Evolutionary conservation across 1,140 invertebrate genomes (phyloP).

Genomic region (Maconellicoccus hirsutus): DNA sequence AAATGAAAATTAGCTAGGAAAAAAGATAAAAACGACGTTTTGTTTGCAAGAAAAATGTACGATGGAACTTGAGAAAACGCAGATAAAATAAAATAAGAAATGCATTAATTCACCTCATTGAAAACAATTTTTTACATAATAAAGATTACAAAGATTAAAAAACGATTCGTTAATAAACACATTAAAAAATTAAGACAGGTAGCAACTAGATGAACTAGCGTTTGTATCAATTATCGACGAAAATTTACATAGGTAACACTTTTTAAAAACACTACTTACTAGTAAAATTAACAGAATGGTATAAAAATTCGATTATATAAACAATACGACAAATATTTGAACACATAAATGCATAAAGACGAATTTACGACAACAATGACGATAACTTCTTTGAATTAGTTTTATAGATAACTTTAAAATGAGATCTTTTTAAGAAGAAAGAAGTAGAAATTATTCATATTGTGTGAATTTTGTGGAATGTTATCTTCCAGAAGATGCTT

Average conservation of each 20-base stretch:
- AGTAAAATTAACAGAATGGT: neutral
- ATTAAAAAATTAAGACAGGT: neutral
- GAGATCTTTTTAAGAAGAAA: neutral
- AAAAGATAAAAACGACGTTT: too few relatives aligned
- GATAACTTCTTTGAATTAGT: neutral
- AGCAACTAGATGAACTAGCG: neutral
- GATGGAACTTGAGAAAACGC: too few relatives aligned
- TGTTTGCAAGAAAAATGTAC: too few relatives aligned
- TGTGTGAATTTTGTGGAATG: neutral
- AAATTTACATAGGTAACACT: neutral
- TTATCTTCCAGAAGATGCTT: neutral
- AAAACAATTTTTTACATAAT: too few relatives aligned
- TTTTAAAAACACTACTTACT: neutral
- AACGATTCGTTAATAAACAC: neutral
- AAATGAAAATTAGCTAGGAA: too few relatives aligned
- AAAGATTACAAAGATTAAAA: too few relatives aligned
- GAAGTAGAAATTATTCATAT: neutral
- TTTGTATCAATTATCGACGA: neutral
- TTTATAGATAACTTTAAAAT: neutral
- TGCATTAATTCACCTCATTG: too few relatives aligned
- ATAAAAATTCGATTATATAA: neutral
- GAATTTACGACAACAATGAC: neutral
- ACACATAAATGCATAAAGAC: constrained; percentile 15
- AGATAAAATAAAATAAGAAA: too few relatives aligned
- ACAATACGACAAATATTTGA: constrained; percentile 3